Conservation (phyloP, 2,113 vertebrate genomes). For the Sclerurus mexicanus region DNA sequence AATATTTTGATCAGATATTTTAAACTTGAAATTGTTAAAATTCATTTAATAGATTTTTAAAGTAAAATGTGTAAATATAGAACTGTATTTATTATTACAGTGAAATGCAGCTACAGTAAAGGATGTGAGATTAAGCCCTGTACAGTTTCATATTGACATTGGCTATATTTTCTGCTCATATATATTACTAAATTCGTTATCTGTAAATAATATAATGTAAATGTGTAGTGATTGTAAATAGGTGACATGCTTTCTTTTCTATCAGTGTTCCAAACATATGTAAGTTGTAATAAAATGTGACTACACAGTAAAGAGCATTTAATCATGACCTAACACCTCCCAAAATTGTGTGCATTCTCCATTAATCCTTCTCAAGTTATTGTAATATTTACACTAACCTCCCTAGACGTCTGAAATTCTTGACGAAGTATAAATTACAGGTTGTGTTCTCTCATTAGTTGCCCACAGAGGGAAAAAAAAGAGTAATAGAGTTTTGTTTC, state of each 20-base stretch:
- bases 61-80: slow-evolving; percentile 85
- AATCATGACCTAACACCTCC: slow-evolving; percentile 15
- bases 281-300: slow-evolving; percentile 82
- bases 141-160: slow-evolving; percentile 75
- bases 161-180: slow-evolving; percentile 65
- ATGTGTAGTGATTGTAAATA: slow-evolving; percentile 83
- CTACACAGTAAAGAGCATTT: slow-evolving; percentile 53
- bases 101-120: slow-evolving; percentile 71
- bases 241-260: slow-evolving; percentile 75
- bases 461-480: not conserved
- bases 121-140: slow-evolving; percentile 69
- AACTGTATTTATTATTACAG: slow-evolving; percentile 85
- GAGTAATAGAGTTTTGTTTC: not conserved
- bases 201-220: slow-evolving; percentile 82
- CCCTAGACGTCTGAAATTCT: not conserved
- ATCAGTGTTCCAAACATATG: slow-evolving; percentile 65
- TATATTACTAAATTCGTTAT: slow-evolving; percentile 71
- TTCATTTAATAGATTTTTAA: slow-evolving; percentile 76
- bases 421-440: not conserved
- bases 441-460: not conserved
- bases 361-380: not conserved
- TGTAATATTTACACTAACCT: not conserved
- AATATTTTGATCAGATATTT: slow-evolving; percentile 80
- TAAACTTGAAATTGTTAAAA: slow-evolving; percentile 76
- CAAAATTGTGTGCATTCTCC: not conserved